Conservation (phyloP, 2,797 vertebrate genomes). For the Acanthopagrus latus region DNA sequence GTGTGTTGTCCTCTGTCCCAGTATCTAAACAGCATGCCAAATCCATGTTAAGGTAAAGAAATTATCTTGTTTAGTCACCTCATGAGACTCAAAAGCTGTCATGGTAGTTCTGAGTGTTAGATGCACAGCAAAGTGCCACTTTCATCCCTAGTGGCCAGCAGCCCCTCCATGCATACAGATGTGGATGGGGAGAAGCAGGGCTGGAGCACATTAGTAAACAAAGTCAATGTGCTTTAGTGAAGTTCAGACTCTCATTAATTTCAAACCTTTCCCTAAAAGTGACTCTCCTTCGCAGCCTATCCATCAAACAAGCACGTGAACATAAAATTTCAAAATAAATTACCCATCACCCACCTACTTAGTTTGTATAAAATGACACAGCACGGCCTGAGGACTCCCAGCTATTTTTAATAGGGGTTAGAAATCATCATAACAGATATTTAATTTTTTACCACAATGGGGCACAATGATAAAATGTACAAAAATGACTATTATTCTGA, state of each 20-base stretch:
- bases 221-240: slow-evolving; percentile 44
- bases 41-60: slow-evolving; percentile 70
- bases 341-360: neutral
- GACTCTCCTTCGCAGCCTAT: neutral
- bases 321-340: neutral
- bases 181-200: neutral
- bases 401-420: neutral
- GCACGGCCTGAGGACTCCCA: neutral
- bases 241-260: slow-evolving; percentile 35
- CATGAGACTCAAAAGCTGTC: slow-evolving; percentile 64
- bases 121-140: slow-evolving; percentile 60
- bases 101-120: slow-evolving; percentile 60
- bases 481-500: neutral
- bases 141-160: slow-evolving; percentile 46
- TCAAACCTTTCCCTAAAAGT: slow-evolving; percentile 22
- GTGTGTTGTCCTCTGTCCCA: slow-evolving; percentile 36
- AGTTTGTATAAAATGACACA: neutral
- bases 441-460: neutral
- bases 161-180: slow-evolving; percentile 68
- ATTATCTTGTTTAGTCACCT: slow-evolving; percentile 64
- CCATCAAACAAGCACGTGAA: slow-evolving; percentile 4
- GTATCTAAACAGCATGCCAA: slow-evolving; percentile 42
- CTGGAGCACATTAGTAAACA: slow-evolving; percentile 58
- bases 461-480: neutral
- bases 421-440: neutral